Evolutionary conservation across 2,113 vertebrate genomes (phyloP), one percentile per base, ranked within the genome.

Genomic region (Notothenia coriiceps): DNA sequence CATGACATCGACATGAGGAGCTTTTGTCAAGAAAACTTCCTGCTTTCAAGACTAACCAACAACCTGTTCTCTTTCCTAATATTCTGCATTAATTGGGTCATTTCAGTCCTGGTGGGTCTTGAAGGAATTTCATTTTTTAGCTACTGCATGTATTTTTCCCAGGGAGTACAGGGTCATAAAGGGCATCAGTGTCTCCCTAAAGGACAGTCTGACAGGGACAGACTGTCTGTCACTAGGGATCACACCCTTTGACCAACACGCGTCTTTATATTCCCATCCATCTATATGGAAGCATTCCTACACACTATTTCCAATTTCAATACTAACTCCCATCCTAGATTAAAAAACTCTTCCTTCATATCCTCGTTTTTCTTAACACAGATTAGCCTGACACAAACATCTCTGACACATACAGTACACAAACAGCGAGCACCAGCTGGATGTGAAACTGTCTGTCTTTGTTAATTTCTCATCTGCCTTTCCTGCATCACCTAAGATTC

Each of bases 381-480:
- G 43, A 74, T 57, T 35, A 18, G 35, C 35, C 35, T 6, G 5
- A 7, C 35, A 40, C 35, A 66, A 54, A 82, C 35, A 20, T 74
- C 20, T 56, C 12, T 14, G 40, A 50, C 47, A 13, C 66, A 46
- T 12, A 60, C 22, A 22, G n/a, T n/a, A 22, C 50, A 22, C 15
- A 25, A 18, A 80, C 25, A 79, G 60, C 60, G 61, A 83, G 83
- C 72, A 84, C 80, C 92, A 91, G 88, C 84, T 90, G 88, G 86
- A 64, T 83, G 73, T 46, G 61, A 84, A 74, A 77, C 83, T 75
- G 74, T 71, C 87, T 71, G 86, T 74, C 85, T 88, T 83, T 76
- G 78, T 89, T 91, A 87, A 86, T 90, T 91, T 90, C 71, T 87
- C 65, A 80, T 87, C 80, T 73, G 70, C 60, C 70, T 84, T 75